phyloP scores from a whole-genome alignment of 2,113 vertebrate species.

The Brachypteracias leptosomus region DNA sequence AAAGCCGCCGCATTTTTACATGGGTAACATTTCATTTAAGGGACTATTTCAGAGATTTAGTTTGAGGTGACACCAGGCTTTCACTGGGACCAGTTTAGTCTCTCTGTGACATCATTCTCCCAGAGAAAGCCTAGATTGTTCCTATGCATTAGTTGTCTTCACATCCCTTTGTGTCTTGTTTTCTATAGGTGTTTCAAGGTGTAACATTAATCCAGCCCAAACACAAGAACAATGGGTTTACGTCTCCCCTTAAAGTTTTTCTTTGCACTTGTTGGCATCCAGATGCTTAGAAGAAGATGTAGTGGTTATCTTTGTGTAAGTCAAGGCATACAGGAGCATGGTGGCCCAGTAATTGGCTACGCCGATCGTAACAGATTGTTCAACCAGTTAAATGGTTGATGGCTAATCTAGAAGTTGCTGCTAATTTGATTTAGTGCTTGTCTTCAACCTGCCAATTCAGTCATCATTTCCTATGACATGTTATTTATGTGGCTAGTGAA shows the following conservation, averaged over 20 bases:
- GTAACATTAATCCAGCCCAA: not conserved
- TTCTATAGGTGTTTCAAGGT: not conserved
- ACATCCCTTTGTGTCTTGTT: not conserved
- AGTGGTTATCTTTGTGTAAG: not conserved
- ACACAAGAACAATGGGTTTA: not conserved
- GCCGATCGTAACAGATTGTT: not conserved
- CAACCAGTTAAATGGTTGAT: not conserved
- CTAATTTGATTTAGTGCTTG: not conserved
- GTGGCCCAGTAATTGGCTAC: not conserved
- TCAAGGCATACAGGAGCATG: not conserved
- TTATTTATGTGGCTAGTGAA: not conserved
- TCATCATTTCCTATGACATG: not conserved
- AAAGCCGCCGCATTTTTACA: not conserved
- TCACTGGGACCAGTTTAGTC: not conserved
- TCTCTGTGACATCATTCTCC: not conserved
- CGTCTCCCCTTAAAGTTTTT: not conserved
- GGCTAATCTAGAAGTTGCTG: not conserved
- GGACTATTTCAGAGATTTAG: not conserved
- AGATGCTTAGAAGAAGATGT: not conserved
- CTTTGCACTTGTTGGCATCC: not conserved
- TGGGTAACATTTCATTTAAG: not conserved
- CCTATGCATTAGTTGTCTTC: not conserved
- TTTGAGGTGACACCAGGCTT: not conserved
- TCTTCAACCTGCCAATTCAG: not conserved
- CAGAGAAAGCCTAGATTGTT: not conserved